Evolutionary conservation across 2,113 vertebrate species (phyloP), one percentile per base, ranked within the genome.

Genomic region (Lathamus discolor): DNA sequence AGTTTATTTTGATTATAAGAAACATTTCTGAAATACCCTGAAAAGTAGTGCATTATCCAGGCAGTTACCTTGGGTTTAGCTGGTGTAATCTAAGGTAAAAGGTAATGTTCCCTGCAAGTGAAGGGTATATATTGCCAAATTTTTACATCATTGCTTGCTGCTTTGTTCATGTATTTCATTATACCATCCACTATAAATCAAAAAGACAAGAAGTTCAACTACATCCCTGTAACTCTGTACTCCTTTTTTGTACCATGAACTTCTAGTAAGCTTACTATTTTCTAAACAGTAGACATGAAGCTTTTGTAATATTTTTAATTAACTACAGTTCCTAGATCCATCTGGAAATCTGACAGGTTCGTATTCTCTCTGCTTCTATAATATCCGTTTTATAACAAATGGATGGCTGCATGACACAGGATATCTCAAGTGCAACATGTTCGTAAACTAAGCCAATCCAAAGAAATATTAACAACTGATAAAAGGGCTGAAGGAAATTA

Each of bases 401-500:
- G 4, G 85, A 11, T 7, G 13, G 61, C 44, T 81, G 82, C 80
- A 66, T 49, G 77, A 79, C 86, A 44, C 39, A 49, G 59, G 41
- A 70, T 24, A 86, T 64, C 73, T 93, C 72, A 76, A 76, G 94
- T 13, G 16, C 74, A 76, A 86, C 37, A 9, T 39, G 59, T 52
- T 95, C 95, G 92, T 96, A 92, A 94, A 44, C 80, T 44, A 7
- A 70, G 63, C 46, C 76, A 49, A 74, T 27, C 54, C 83, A 85
- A 83, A 90, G 44, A 81, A 93, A 88, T 62, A 74, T 85, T 88
- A 88, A 59, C 61, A 63, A 28, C 83, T 25, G 90, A 96, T 96
- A 96, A 90, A 88, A 86, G 51, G 11, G 62, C 72, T 79, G 78
- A 80, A 96, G 96, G 97, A 97, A 97, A 97, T 97, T 83, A 97